These are phyloP conservation scores for Varanus salvator DNA, from an alignment of 2,113 vertebrate species.

Conservation along the genomic window DNA sequence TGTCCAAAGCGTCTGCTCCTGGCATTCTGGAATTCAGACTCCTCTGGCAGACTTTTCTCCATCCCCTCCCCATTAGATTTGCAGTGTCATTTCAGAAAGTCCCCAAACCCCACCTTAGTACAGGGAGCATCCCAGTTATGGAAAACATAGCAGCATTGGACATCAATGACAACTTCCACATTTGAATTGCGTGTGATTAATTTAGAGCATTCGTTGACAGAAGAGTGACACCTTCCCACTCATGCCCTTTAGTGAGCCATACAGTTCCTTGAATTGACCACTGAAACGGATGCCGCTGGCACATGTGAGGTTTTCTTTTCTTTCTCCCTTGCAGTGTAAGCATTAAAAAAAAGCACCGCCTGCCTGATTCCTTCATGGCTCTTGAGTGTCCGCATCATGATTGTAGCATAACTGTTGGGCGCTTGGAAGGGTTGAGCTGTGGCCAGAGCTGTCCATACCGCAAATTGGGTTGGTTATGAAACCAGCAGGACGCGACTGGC, in stretches of 20 bases:
- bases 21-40: conserved; percentile 69
- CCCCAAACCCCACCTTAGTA: conserved; percentile 37
- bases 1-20: conserved; percentile 72
- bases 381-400: conserved; percentile 45
- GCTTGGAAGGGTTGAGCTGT: conserved; percentile 13
- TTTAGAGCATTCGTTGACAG: conserved; percentile 37
- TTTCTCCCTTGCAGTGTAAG: conserved; percentile 38
- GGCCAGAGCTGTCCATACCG: conserved; percentile 54
- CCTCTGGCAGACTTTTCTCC: conserved; percentile 49
- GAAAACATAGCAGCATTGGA: conserved; percentile 53
- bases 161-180: conserved; percentile 45
- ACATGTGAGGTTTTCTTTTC: conserved; percentile 59
- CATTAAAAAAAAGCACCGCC: conserved; percentile 49
- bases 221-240: conserved; percentile 8
- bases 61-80: conserved; percentile 51
- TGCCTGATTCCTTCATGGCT: conserved; percentile 34
- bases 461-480: conserved; percentile 47
- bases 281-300: conserved; percentile 60
- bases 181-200: conserved; percentile 51
- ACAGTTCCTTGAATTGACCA: conserved; percentile 56
- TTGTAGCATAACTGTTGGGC: conserved; percentile 30
- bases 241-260: background rate
- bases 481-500: conserved; percentile 50
- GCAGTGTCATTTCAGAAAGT: conserved; percentile 29
- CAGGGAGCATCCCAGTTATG: conserved; percentile 59